Evolutionary conservation across 1,140 invertebrate species (phyloP).

Genomic region (Drosophila melanica): DNA sequence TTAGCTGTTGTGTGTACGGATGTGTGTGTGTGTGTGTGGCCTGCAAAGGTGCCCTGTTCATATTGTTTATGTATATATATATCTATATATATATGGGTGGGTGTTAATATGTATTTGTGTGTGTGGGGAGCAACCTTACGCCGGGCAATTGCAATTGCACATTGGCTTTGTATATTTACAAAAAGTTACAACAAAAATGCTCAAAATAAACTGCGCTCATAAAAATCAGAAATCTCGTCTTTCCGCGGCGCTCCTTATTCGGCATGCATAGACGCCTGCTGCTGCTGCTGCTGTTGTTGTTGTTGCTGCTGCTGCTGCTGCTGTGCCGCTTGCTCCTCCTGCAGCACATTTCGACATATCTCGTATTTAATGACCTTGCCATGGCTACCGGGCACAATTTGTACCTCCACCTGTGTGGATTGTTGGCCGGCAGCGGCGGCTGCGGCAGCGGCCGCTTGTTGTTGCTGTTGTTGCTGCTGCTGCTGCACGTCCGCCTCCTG

Average conservation of each 20-base stretch:
- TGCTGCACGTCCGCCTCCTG: constrained; percentile 66
- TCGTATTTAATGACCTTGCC: constrained; percentile 73
- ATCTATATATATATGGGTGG: constrained; percentile 36
- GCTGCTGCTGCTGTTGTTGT: constrained; percentile 27
- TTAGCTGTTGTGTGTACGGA: constrained; percentile 37
- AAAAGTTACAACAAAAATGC: constrained; percentile 44
- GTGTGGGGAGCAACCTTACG: constrained; percentile 30
- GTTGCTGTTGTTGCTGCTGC: constrained; percentile 54
- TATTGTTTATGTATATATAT: constrained; percentile 20
- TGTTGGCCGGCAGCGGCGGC: constrained; percentile 53
- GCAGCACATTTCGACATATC: constrained; percentile 66
- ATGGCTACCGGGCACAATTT: constrained; percentile 65
- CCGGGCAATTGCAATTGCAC: constrained; percentile 46
- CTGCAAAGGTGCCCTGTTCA: constrained; percentile 40
- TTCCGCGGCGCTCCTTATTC: constrained; percentile 32
- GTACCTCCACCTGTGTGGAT: constrained; percentile 59
- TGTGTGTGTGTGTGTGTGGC: constrained; percentile 16
- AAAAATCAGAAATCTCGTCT: neutral
- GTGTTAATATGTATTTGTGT: constrained; percentile 35
- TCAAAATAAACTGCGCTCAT: constrained; percentile 2
- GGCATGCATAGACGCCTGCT: constrained; percentile 47
- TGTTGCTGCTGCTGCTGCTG: constrained; percentile 52
- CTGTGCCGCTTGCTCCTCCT: constrained; percentile 57
- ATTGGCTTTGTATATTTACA: constrained; percentile 31
- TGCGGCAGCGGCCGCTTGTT: constrained; percentile 40